Percentiles rank a stretch among this genome's conserved stretches.
phyloP scores from a whole-genome alignment of 2,797 vertebrate species.

The Pseudotriccus pelzelni region DNA sequence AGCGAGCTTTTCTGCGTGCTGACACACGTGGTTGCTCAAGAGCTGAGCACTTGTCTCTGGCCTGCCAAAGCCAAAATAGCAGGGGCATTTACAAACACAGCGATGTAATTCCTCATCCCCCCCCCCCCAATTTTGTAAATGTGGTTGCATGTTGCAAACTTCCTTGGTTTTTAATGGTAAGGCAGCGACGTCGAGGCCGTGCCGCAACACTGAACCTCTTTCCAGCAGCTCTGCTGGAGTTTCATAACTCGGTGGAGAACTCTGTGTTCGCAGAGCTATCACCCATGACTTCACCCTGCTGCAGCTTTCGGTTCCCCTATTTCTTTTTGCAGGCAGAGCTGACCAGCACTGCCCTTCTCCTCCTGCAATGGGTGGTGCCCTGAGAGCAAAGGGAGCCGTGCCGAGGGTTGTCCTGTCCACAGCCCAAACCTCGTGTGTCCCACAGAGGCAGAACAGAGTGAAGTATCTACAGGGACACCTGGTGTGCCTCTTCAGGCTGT shows the following conservation, averaged over 20 bases:
- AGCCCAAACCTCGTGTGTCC: accelerated
- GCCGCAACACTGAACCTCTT: not conserved
- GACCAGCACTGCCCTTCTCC: not conserved
- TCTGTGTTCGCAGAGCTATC: not conserved
- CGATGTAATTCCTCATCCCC: conserved; percentile 60
- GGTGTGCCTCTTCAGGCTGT: accelerated
- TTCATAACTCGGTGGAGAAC: conserved; percentile 21
- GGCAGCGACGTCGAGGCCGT: not conserved
- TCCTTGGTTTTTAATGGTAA: conserved; percentile 31
- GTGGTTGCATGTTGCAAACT: conserved; percentile 33
- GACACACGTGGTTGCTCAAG: conserved; percentile 49
- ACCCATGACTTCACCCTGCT: not conserved
- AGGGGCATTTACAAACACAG: not conserved
- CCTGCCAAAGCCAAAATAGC: not conserved
- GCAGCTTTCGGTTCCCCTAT: conserved; percentile 51
- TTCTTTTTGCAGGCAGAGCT: not conserved
- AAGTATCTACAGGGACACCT: not conserved
- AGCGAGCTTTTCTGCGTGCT: not conserved
- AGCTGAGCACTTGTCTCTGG: conserved; percentile 27
- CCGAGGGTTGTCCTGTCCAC: accelerated
- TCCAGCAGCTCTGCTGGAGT: conserved; percentile 21
- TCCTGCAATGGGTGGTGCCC: not conserved
- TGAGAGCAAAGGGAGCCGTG: not conserved
- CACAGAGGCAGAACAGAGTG: not conserved
- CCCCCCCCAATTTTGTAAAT: conserved; percentile 22